phyloP scores from a whole-genome alignment of 2,113 vertebrate species.

The Herpailurus yagouaroundi region DNA sequence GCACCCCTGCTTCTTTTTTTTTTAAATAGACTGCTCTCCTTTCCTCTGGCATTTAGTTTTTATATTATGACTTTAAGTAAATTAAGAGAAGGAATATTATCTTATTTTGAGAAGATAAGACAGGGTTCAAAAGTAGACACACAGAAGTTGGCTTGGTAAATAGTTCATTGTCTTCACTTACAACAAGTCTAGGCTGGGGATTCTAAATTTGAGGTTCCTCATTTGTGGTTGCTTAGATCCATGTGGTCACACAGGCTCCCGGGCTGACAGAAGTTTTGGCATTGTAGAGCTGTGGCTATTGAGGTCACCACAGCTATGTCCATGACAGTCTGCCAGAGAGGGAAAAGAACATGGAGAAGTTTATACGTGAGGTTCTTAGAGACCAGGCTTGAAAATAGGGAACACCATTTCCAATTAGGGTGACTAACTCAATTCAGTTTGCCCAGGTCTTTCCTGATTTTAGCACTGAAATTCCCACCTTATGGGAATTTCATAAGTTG shows the following conservation, averaged over 20 bases:
- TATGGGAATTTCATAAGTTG: too few species aligned
- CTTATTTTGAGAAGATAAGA: neutral
- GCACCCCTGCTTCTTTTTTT: neutral
- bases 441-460: neutral
- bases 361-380: neutral
- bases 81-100: neutral
- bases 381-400: neutral
- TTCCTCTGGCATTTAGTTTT: neutral
- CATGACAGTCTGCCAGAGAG: neutral
- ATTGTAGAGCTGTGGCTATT: neutral
- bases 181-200: neutral
- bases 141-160: neutral
- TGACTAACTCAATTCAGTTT: neutral
- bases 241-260: fast-evolving
- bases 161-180: neutral
- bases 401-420: neutral
- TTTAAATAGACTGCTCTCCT: neutral
- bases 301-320: neutral
- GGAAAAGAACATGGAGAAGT: neutral
- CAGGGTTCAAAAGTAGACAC: neutral
- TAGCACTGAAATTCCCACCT: neutral
- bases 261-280: neutral
- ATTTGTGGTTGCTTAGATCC: neutral
- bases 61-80: neutral
- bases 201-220: neutral